Evolutionary conservation across 2,113 vertebrate species (phyloP).

Genomic region (Nycticebus coucang): DNA sequence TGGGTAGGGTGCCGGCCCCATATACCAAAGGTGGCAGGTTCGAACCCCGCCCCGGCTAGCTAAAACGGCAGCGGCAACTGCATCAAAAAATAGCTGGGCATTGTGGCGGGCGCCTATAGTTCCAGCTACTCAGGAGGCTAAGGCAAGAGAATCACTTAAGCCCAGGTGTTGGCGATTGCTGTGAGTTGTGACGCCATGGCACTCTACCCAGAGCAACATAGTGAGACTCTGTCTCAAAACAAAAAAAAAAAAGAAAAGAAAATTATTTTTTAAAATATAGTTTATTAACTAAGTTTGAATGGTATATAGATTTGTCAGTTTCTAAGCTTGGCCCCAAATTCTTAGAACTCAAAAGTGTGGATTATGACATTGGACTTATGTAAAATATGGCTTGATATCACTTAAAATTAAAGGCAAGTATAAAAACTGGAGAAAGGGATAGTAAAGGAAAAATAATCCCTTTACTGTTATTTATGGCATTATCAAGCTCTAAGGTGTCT

Average conservation of each 20-base stretch:
- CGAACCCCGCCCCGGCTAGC: too few species aligned
- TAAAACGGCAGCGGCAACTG: too few species aligned
- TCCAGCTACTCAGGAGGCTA: neutral
- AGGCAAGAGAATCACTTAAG: neutral
- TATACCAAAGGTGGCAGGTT: too few species aligned
- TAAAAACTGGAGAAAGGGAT: conserved; percentile 13
- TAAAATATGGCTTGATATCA: neutral
- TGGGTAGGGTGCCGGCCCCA: too few species aligned
- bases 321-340: conserved; percentile 11
- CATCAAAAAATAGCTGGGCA: neutral
- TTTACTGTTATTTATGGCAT: neutral
- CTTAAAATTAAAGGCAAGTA: neutral
- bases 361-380: neutral
- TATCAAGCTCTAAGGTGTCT: neutral
- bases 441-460: conserved; percentile 29
- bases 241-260: neutral
- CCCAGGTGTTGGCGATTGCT: too few species aligned
- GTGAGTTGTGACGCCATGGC: too few species aligned
- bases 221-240: too few species aligned
- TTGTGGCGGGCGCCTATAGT: neutral
- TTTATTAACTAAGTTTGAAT: conserved; percentile 37
- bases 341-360: neutral
- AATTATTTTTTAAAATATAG: neutral
- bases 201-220: too few species aligned
- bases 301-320: neutral